Evolutionary conservation across 2,797 vertebrate species (phyloP).

Genomic region (Sandelia bainsii): DNA sequence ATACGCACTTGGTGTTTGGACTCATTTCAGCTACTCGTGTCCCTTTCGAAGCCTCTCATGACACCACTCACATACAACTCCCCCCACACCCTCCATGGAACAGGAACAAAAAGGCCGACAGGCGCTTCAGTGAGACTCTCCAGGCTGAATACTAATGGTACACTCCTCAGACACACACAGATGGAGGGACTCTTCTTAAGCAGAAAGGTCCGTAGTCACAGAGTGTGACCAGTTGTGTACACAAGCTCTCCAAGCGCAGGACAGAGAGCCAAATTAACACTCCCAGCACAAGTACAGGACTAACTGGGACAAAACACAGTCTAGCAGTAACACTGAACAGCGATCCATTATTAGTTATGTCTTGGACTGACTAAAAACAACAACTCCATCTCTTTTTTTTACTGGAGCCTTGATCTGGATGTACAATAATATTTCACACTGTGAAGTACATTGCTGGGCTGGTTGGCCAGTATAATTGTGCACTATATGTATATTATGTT

Average conservation of each 20-base stretch:
- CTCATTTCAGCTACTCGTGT: conserved; percentile 67
- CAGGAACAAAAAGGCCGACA: conserved; percentile 73
- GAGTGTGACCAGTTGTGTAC: conserved; percentile 48
- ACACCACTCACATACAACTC: conserved; percentile 47
- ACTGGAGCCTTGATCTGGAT: conserved; percentile 24
- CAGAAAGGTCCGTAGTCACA: conserved; percentile 55
- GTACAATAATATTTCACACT: conserved; percentile 48
- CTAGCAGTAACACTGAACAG: conserved; percentile 28
- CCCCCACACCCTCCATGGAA: conserved; percentile 58
- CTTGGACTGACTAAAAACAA: conserved; percentile 18
- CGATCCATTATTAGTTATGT: conserved; percentile 16
- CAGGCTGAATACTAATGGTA: conserved; percentile 78
- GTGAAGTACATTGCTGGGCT: conserved; percentile 38
- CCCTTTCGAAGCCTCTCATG: conserved; percentile 57
- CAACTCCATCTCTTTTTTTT: conserved; percentile 19
- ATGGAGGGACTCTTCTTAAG: conserved; percentile 60
- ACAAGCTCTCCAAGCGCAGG: conserved; percentile 45
- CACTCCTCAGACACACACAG: conserved; percentile 33
- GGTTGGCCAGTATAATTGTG: conserved; percentile 22
- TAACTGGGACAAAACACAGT: conserved; percentile 35
- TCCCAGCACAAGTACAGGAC: conserved; percentile 26
- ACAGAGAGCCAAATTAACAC: conserved; percentile 41
- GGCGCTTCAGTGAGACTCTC: conserved; percentile 58
- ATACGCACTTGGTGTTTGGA: conserved; percentile 63
- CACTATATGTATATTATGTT: conserved; percentile 24